A percentile compares a stretch with the other conserved stretches of the same genome.
Conservation (phyloP, 1,140 invertebrate genomes). For the Chelonus insularis region DNA sequence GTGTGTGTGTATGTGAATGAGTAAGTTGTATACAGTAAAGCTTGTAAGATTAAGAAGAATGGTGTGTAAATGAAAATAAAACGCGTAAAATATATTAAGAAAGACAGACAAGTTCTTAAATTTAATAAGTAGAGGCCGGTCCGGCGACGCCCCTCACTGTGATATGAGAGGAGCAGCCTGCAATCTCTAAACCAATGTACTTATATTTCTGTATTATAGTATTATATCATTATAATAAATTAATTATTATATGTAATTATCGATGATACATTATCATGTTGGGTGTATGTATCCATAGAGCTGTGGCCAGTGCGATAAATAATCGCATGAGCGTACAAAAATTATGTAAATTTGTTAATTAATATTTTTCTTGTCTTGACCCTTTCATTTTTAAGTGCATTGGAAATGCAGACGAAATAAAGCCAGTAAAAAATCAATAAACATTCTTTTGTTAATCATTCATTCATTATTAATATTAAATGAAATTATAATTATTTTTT, state of each 20-base stretch:
- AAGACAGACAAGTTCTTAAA: constrained; percentile 22
- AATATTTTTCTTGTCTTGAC: too few species aligned
- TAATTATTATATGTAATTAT: constrained; percentile 30
- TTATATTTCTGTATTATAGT: constrained; percentile 60
- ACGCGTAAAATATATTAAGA: background rate
- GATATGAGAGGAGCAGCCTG: constrained; percentile 62
- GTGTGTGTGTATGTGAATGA: too few species aligned
- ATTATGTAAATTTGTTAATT: too few species aligned
- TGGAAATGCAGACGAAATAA: too few species aligned
- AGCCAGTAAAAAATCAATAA: too few species aligned
- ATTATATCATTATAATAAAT: constrained; percentile 47
- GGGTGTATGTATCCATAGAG: background rate
- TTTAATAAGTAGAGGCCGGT: constrained; percentile 50
- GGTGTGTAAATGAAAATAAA: too few species aligned
- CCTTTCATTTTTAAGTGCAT: too few species aligned
- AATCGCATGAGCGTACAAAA: background rate
- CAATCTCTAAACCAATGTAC: constrained; percentile 63
- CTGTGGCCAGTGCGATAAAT: background rate
- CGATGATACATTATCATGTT: constrained; percentile 15
- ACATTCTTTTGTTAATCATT: too few species aligned
- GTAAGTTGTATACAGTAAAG: too few species aligned
- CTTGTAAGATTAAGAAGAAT: too few species aligned
- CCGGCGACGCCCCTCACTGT: constrained; percentile 61
- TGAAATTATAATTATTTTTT: too few species aligned
- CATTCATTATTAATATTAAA: too few species aligned